These are phyloP conservation scores for Heterodera carotae DNA, from an alignment of 1,140 invertebrate genomes.

Conservation along the genomic window DNA sequence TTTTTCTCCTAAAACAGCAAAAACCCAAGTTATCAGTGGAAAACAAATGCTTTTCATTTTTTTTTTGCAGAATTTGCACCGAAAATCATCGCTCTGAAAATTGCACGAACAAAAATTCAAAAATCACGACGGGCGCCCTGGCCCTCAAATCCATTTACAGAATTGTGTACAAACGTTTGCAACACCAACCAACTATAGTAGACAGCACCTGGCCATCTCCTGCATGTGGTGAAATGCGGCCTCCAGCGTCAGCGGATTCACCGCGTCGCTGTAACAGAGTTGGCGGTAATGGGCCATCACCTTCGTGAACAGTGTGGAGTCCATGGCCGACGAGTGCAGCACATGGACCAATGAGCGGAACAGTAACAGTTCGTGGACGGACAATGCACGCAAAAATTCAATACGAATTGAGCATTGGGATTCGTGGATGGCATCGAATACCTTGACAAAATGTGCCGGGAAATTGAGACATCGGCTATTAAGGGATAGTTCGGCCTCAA, in stretches of 20 bases:
- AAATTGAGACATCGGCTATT: too few species aligned
- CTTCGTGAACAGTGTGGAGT: conserved; percentile 13
- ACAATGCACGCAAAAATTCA: conserved; percentile 31
- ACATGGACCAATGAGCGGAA: conserved; percentile 37
- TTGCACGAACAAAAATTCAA: too few species aligned
- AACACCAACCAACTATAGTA: too few species aligned
- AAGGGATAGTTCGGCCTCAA: too few species aligned
- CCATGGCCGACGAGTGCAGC: conserved; percentile 27
- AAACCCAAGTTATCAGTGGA: too few species aligned
- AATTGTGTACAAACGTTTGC: too few species aligned
- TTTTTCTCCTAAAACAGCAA: too few species aligned
- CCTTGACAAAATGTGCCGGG: conserved; percentile 30
- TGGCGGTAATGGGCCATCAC: conserved; percentile 28
- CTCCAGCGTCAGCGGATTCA: conserved; percentile 17
- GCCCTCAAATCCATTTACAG: too few species aligned
- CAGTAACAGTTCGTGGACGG: conserved; percentile 29
- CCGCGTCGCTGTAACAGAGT: conserved; percentile 12
- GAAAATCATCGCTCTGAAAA: too few species aligned
- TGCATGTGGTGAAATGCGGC: conserved; percentile 22
- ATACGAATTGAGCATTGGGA: conserved; percentile 32
- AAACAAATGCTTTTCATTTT: too few species aligned
- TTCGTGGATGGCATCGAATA: conserved; percentile 35
- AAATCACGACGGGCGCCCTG: too few species aligned
- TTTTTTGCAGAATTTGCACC: too few species aligned
- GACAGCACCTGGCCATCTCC: conserved; percentile 35